Evolutionary conservation across 2,888 invertebrate genomes (phyloP), one percentile per base, ranked within the genome.

Genomic region (Drosophila stalkeri): DNA sequence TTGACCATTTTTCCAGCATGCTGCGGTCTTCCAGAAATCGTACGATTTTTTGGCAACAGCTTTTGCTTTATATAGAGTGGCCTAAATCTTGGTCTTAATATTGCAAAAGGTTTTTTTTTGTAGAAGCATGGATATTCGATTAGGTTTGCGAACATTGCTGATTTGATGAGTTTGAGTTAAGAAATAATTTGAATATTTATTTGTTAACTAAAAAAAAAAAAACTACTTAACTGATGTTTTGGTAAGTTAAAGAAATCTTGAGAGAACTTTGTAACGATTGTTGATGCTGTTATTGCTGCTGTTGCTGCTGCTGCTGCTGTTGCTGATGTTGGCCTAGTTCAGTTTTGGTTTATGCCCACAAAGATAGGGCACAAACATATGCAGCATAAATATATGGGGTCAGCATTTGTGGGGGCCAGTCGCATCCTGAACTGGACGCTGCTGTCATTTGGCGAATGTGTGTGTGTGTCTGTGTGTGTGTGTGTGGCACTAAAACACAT

Each of bases 281-380:
- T 46, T 69, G 76, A 20, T 76, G 37, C 18, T 76, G 37, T 23
- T 2, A 0, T 2, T 2, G 3, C 11, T 37, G 18, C 7, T 54
- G 33, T 14, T 56, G 49, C 8, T 72, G 61, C n/a, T 72, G 55
- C 3, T 56, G 61, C n/a, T 72, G 55, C 2, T 56, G 57, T 8
- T 77, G 72, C 31, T 75, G 70, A 54, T 80, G 71, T 35, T 77
- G 80, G 56, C 78, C 69, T 59, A 74, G 82, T 89, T 89, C 73
- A 89, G 85, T 75, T 85, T 87, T 85, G 84, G 84, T 81, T 89
- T 89, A 89, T 84, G 89, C 71, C 70, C 72, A 65, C 75, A 64
- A 66, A 85, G 89, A 85, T 85, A 89, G 81, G 89, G 87, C 87
- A 80, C 77, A 75, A 80, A 80, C 89, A 85, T 85, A 85, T 89